Base-by-base conservation (phyloP, 2,797 vertebrate genomes). In the Sebastes trivittatus region DNA sequence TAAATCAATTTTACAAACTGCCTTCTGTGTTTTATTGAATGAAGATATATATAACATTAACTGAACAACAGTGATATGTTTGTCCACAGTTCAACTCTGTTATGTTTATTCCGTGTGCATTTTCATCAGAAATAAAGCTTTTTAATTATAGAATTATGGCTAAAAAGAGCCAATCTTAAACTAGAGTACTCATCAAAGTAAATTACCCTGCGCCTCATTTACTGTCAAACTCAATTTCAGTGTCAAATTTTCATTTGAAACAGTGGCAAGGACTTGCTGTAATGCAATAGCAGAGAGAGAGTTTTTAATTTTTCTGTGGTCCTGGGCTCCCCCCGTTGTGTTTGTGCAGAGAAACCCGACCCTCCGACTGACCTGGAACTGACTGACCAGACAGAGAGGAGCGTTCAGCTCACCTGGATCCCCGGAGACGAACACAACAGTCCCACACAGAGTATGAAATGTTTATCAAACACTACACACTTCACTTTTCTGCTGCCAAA, bases 341-440 rank as follows among this genome's bases (percentile, higher is more conserved):
- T 82, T 75, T 74, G 20, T 74, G 20, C 91, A 99, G 98, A 97
- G 92, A 92, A 93, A 81, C 98, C 98, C 6, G 97, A 98, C 92
- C 95, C 96, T 29, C 97, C 98, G 0, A 96, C 94, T 78, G 97
- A 98, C 91, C 95, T 99, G 91, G 97, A 98, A 89, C 82, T 99
- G 84, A 98, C 97, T 2, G 97, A 96, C 91, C 96, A 96, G 80
- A 94, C 93, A 7, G 97, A 97, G 79, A 96, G 96, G 90, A 98
- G 96, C 6, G 86, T 98, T 81, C 95, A 94, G 66, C 97, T 99
- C 59, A 97, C 97, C 1, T 99, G 98, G 98, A 94, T 95, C 77
- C 97, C 97, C 5, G 98, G 98, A 72, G 95, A 98, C 2, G 98
- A 99, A 75, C 95, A 99, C 91, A 98, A 99, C 91, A 99, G 97